phyloP scores from a whole-genome alignment of 92 coral and sea anemone genomes.

The Epizoanthus ramosus region DNA sequence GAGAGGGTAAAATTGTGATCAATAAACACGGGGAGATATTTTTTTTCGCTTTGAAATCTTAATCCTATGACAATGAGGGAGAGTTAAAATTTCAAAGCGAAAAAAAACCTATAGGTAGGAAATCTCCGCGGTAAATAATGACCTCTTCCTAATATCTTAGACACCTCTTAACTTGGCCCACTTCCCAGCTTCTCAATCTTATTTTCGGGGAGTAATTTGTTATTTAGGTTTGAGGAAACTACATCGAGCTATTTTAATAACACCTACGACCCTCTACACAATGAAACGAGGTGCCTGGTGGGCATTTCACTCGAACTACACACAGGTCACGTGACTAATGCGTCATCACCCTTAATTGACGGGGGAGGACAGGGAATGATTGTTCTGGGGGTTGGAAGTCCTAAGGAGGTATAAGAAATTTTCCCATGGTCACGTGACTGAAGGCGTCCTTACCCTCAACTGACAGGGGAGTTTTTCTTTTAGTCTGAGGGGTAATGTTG shows the following conservation, averaged over 20 bases:
- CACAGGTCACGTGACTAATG: constrained; percentile 12
- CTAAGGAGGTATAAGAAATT: background rate
- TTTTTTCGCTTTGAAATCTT: background rate
- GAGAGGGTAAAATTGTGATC: too few relatives aligned
- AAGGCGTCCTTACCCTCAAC: background rate
- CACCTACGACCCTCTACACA: background rate
- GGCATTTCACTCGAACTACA: too few relatives aligned
- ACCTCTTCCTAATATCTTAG: constrained; percentile 20
- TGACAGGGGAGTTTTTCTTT: background rate
- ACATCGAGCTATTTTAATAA: constrained; percentile 4
- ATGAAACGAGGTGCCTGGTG: too few relatives aligned
- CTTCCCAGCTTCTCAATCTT: background rate
- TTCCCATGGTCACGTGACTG: constrained; percentile 10
- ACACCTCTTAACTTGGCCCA: constrained; percentile 8
- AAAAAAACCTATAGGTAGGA: constrained; percentile 10
- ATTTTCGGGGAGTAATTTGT: background rate
- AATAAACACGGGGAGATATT: too few relatives aligned
- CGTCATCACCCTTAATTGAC: background rate
- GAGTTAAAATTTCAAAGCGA: background rate
- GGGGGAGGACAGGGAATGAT: too few relatives aligned
- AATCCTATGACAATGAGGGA: background rate
- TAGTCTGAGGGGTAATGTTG: constrained; percentile 3
- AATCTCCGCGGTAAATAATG: constrained; percentile 25
- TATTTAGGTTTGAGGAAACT: constrained; percentile 4
- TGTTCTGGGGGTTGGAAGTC: too few relatives aligned